Evolutionary conservation across 2,888 invertebrate species (phyloP).

Genomic region (Aethes cnicana): DNA sequence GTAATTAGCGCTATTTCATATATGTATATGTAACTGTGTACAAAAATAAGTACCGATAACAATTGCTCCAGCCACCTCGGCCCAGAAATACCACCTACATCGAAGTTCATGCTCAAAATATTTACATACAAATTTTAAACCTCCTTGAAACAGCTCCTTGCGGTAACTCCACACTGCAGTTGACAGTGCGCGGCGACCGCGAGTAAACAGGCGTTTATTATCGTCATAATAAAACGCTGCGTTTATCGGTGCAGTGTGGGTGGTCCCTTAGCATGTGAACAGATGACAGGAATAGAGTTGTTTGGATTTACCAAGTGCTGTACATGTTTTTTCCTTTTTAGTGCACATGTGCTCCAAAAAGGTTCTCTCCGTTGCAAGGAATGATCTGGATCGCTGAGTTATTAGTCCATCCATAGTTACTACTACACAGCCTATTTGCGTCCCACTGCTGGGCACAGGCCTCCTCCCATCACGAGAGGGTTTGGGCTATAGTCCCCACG

Average conservation of each 20-base stretch:
- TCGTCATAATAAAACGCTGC: conserved; percentile 67
- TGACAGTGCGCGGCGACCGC: conserved; percentile 53
- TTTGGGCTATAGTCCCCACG: too few species aligned
- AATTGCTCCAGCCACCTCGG: not conserved
- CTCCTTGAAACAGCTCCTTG: conserved; percentile 28
- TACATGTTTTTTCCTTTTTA: not conserved
- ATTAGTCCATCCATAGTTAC: too few species aligned
- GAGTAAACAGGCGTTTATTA: conserved; percentile 74
- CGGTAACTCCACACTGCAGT: conserved; percentile 39
- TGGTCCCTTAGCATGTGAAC: conserved; percentile 66
- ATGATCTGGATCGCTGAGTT: too few species aligned
- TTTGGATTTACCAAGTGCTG: too few species aligned
- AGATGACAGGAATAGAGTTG: conserved; percentile 32
- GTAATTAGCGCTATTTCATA: too few species aligned
- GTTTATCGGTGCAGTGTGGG: conserved; percentile 72
- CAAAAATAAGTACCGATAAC: too few species aligned
- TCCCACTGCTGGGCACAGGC: too few species aligned
- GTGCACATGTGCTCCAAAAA: not conserved
- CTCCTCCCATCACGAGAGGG: too few species aligned
- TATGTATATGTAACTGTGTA: too few species aligned
- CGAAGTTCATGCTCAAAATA: conserved; percentile 11
- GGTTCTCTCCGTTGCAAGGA: too few species aligned
- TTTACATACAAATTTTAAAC: conserved; percentile 8
- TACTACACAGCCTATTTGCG: too few species aligned
- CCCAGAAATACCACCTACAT: conserved; percentile 6